Evolutionary conservation across 2,888 invertebrate genomes (phyloP).

Genomic region (Cephus sareptanus): DNA sequence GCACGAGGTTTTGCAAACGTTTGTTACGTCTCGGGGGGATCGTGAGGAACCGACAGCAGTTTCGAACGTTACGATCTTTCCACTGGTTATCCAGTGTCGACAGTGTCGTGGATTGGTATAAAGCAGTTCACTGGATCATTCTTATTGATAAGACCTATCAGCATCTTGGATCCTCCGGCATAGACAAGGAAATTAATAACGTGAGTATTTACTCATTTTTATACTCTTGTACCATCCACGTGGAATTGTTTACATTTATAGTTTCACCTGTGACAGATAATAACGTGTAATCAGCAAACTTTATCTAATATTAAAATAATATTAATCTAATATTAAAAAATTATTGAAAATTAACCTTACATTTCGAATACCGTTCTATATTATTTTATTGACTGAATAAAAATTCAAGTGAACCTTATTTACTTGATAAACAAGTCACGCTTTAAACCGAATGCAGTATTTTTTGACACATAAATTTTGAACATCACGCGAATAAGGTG

Average conservation of each 20-base stretch:
- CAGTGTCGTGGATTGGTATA: background rate
- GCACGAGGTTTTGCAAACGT: background rate
- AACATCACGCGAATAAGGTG: background rate
- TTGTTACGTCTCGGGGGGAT: background rate
- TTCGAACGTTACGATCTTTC: background rate
- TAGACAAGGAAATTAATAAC: background rate
- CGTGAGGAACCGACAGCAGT: background rate
- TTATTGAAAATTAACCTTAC: background rate
- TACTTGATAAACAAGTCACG: background rate
- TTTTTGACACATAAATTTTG: conserved; percentile 23
- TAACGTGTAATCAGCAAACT: no score
- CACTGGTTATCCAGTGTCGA: background rate
- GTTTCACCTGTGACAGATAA: background rate
- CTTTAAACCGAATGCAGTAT: background rate
- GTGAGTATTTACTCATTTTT: background rate
- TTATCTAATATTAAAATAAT: no score
- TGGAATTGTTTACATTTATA: background rate
- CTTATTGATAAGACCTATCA: no score
- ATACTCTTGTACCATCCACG: background rate
- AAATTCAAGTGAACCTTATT: conserved; percentile 1
- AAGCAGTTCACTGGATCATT: background rate
- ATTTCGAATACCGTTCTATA: background rate
- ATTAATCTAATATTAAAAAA: background rate
- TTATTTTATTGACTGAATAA: background rate
- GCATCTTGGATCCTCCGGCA: background rate